Evolutionary conservation across 2,888 invertebrate genomes (phyloP), one percentile per base, ranked within the genome.

Genomic region (Lasioglossum figueresi): DNA sequence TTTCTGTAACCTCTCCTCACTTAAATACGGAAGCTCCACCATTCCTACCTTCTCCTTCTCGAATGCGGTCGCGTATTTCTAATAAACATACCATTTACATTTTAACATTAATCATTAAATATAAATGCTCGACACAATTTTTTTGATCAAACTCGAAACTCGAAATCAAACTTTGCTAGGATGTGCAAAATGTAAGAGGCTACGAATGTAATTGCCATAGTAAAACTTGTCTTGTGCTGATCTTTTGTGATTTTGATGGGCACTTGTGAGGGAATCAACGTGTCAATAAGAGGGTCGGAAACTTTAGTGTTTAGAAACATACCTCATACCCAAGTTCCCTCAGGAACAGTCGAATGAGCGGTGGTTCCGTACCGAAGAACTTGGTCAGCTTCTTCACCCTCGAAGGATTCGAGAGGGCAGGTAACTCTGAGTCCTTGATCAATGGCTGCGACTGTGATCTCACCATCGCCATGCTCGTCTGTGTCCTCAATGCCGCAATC

Each of bases 281-380:
- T 19, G 19, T 19, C 23, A 6, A 48, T 23, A 45, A 48, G 48
- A 19, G 48, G 10, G 3, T 52, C 0, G 8, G 10, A 37, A 23
- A 34, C 23, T 12, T 43, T 2, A 63, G 31, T 63, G 31, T 31
- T 6, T 63, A 3, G 31, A 63, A 16, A 31, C 93, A 93, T 94
- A 98, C 98, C 97, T 98, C 98, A 95, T 98, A 99, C 92, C 98
- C 98, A 89, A 99, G 96, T 95, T 98, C 98, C 95, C 98, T 97
- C 79, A 99, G 96, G 96, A 98, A 99, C 83, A 98, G 96, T 95
- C 98, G 96, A 95, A 98, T 97, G 89, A 98, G 96, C 16, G 98
- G 98, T 48, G 98, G 98, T 95, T 99, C 98, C 95, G 98, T 98
- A 43, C 98, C 99, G 95, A 99, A 99, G 96, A 99, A 98, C 96